A percentile compares a stretch with the other conserved stretches of the same genome.
Evolutionary conservation across 1,140 invertebrate genomes (phyloP).

Genomic region (Sycobia sp.): DNA sequence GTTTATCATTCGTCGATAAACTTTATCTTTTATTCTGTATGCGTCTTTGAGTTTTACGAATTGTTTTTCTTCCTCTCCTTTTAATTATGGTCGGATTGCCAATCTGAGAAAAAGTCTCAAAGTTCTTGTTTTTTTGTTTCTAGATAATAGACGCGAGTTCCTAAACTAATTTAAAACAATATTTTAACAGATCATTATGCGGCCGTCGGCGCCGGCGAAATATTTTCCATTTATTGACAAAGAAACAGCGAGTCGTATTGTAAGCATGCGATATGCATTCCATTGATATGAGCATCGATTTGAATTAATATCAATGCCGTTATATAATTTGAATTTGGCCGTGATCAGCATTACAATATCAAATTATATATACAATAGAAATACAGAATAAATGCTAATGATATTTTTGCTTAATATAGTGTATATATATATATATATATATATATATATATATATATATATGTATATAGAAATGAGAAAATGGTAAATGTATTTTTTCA

Average conservation of each 20-base stretch:
- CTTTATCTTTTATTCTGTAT: no score
- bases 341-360: not conserved
- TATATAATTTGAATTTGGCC: constrained; percentile 11
- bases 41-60: constrained; percentile 18
- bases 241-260: no score
- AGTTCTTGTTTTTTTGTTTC: no score
- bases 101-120: no score
- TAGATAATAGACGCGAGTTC: constrained; percentile 24
- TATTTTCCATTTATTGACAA: no score
- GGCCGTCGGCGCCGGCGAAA: not conserved
- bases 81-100: no score
- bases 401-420: constrained; percentile 27
- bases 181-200: constrained; percentile 1
- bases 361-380: constrained; percentile 20
- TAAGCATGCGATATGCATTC: no score
- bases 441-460: no score
- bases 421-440: no score
- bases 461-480: no score
- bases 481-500: constrained; percentile 27
- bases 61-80: no score
- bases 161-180: constrained; percentile 24
- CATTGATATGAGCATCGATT: constrained; percentile 6
- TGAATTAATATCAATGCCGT: constrained; percentile 15
- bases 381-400: constrained; percentile 1
- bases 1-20: no score